A percentile compares a stretch with the other conserved stretches of the same genome.
phyloP scores from a whole-genome alignment of 2,113 vertebrate genomes.

The Erinaceus europaeus region DNA sequence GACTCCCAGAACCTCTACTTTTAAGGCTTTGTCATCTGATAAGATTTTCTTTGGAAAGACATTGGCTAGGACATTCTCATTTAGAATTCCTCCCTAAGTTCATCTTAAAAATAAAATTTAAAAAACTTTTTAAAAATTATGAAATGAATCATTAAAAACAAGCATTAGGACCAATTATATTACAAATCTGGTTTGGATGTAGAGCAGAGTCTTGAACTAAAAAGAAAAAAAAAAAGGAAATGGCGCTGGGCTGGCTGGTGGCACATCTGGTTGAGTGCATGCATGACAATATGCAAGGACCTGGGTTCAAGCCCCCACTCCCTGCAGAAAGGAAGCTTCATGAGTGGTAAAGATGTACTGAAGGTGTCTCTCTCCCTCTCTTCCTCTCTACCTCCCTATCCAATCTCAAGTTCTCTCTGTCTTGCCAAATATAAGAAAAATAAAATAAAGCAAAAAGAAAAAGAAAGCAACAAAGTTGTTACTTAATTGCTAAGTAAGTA shows the following conservation, averaged over 20 bases:
- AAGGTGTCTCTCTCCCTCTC: no score
- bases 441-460: no score
- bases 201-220: background rate
- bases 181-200: background rate
- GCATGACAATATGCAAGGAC: no score
- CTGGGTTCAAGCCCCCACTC: no score
- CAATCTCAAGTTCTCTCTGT: no score
- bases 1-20: background rate
- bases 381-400: no score
- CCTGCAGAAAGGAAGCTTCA: no score
- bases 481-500: background rate
- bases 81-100: background rate
- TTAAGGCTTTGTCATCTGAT: background rate
- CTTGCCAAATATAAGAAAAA: no score
- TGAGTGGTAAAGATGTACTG: no score
- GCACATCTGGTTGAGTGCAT: background rate
- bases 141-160: background rate
- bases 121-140: background rate
- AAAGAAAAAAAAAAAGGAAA: background rate
- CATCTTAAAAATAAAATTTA: background rate
- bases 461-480: no score
- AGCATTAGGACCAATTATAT: background rate
- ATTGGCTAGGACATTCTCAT: background rate
- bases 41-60: background rate
- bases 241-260: no score